phyloP scores from a whole-genome alignment of 2,113 vertebrate genomes.

The Cryptotis parvus region DNA sequence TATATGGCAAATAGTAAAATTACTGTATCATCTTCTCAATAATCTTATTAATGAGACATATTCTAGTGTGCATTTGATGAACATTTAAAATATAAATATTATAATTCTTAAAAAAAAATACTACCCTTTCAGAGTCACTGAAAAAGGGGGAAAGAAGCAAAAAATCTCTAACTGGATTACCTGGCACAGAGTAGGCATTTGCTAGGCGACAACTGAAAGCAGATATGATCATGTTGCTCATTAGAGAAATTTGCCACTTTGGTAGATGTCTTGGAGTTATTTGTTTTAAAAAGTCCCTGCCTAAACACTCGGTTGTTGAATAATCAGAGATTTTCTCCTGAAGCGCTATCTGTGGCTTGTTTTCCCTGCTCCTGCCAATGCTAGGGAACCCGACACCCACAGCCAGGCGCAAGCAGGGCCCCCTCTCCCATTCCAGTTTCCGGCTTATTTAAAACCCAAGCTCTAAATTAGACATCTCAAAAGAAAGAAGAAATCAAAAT shows the following conservation, averaged over 20 bases:
- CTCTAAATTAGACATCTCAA: background rate
- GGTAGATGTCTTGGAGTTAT: background rate
- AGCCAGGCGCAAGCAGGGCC: background rate
- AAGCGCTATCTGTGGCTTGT: background rate
- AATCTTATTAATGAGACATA: no score
- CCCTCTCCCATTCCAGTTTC: background rate
- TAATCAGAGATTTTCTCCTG: background rate
- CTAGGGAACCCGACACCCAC: background rate
- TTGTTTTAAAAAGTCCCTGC: slow-evolving; percentile 5
- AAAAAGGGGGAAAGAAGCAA: no score
- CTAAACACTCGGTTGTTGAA: background rate
- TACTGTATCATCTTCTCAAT: no score
- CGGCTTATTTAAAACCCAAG: background rate
- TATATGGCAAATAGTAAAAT: no score
- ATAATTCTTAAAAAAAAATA: no score
- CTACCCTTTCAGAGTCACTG: no score
- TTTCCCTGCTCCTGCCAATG: background rate
- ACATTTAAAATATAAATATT: no score
- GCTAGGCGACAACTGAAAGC: slow-evolving; percentile 16
- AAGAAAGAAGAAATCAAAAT: background rate
- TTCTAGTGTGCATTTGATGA: no score
- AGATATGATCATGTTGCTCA: background rate
- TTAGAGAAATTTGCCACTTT: background rate
- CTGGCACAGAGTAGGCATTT: background rate
- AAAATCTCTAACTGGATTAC: background rate